Evolutionary conservation across 2,113 vertebrate species (phyloP).

Genomic region (Eolophus roseicapilla): DNA sequence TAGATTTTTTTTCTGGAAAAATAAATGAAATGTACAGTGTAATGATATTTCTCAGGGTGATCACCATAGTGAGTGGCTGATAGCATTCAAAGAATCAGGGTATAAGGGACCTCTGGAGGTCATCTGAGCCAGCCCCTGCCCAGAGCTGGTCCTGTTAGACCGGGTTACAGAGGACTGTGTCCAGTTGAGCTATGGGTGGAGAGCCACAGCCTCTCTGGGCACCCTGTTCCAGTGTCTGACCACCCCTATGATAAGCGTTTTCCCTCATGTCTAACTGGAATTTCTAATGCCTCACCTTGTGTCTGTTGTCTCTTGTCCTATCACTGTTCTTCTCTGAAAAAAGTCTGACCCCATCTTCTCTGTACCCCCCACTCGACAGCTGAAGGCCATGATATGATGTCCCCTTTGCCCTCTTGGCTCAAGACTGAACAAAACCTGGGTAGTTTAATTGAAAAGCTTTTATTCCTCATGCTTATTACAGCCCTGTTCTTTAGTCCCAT

Average conservation of each 20-base stretch:
- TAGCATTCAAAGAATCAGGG: background rate
- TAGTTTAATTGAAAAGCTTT: background rate
- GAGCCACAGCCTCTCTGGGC: background rate
- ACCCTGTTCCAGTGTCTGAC: background rate
- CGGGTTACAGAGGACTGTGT: background rate
- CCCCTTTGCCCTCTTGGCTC: background rate
- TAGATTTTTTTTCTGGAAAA: background rate
- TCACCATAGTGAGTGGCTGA: background rate
- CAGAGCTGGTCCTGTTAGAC: background rate
- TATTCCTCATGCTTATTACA: background rate
- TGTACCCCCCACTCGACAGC: background rate
- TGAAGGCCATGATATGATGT: background rate
- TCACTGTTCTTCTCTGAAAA: background rate
- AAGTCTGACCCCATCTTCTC: background rate
- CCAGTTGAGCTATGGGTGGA: background rate
- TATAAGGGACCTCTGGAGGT: background rate
- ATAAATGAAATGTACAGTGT: background rate
- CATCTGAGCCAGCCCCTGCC: background rate
- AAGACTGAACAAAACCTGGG: background rate
- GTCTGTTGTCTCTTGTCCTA: background rate
- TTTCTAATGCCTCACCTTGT: background rate
- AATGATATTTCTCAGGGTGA: background rate
- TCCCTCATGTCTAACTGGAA: background rate
- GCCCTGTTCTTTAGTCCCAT: background rate
- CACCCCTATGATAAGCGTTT: fast-evolving